These are phyloP conservation scores for Pterophyllum scalare DNA, from an alignment of 2,113 vertebrate genomes.

Conservation along the genomic window DNA sequence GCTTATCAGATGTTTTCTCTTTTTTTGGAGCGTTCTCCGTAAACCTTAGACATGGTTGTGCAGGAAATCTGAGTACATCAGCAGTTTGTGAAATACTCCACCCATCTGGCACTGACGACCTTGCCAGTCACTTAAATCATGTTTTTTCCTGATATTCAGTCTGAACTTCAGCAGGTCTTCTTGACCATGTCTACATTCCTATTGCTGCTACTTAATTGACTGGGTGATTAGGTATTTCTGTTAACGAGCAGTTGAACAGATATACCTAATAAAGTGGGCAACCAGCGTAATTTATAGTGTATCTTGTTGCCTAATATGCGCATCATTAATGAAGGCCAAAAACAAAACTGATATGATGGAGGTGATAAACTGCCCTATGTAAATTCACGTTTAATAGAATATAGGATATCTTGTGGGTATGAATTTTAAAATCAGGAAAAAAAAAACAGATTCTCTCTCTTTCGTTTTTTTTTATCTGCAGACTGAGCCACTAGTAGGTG, in stretches of 20 bases:
- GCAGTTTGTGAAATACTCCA: background rate
- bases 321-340: background rate
- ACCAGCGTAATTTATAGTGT: background rate
- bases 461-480: background rate
- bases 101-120: background rate
- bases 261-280: background rate
- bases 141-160: background rate
- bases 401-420: background rate
- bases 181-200: background rate
- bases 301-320: background rate
- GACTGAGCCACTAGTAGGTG: slow-evolving; percentile 44
- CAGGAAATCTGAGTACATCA: background rate
- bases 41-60: background rate
- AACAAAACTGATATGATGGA: background rate
- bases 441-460: background rate
- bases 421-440: background rate
- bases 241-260: background rate
- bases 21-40: background rate
- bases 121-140: background rate
- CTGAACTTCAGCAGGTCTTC: background rate
- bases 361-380: background rate
- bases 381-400: slow-evolving; percentile 15
- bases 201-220: background rate
- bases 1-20: background rate
- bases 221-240: background rate